phyloP scores from a whole-genome alignment of 2,797 vertebrate species.

The Pipistrellus nathusii region DNA sequence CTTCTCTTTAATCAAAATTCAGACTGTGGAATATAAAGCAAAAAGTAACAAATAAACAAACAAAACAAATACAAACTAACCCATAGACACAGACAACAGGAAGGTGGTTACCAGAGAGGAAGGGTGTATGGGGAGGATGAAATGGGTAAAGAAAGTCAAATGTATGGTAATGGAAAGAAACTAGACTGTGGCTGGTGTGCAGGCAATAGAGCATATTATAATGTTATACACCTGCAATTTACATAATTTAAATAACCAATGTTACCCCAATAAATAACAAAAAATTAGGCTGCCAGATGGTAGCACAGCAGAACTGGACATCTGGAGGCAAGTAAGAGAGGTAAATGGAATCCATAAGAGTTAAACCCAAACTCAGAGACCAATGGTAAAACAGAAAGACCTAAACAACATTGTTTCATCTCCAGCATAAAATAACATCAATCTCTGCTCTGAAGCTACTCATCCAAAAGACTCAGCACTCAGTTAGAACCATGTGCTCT shows the following conservation, averaged over 20 bases:
- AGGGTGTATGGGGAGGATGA: neutral
- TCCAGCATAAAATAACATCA: neutral
- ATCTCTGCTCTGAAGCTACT: neutral
- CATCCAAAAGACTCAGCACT: accelerated
- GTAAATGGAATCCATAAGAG: neutral
- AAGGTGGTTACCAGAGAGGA: neutral
- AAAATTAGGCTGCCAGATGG: neutral
- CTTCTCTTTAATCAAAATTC: neutral
- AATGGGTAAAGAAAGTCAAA: neutral
- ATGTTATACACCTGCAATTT: neutral
- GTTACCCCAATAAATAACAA: neutral
- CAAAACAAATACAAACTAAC: neutral
- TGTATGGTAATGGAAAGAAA: neutral
- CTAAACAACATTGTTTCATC: neutral
- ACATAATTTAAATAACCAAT: neutral
- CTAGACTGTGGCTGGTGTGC: neutral
- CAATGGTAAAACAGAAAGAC: neutral
- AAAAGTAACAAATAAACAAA: neutral
- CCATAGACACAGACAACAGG: neutral
- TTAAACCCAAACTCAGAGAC: neutral
- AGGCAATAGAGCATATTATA: neutral
- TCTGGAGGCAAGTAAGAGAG: neutral
- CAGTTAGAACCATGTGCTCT: neutral
- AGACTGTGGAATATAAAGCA: neutral
- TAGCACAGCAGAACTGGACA: neutral